Evolutionary conservation across 2,113 vertebrate genomes (phyloP).

Genomic region (Megalops atlanticus): DNA sequence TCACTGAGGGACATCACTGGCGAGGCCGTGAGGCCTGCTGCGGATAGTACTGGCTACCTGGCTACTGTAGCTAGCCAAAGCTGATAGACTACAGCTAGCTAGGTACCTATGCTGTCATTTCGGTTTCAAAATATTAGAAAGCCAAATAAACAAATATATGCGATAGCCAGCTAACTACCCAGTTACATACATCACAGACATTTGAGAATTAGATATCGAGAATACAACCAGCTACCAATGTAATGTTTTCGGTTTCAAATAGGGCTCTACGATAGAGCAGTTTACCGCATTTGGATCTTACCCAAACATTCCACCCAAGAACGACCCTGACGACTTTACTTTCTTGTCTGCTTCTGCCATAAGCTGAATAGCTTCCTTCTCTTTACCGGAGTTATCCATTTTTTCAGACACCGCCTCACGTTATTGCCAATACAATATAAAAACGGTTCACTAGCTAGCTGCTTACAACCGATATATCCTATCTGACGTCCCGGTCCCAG

Average conservation of each 20-base stretch:
- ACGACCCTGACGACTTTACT: constrained; percentile 88
- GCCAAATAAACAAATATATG: too few species aligned
- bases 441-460: background rate
- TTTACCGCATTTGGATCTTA: constrained; percentile 66
- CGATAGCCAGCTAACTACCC: too few species aligned
- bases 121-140: too few species aligned
- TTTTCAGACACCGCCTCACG: background rate
- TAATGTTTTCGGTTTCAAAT: background rate
- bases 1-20: background rate
- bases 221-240: background rate
- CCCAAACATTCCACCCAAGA: constrained; percentile 94
- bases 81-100: too few species aligned
- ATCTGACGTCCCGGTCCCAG: background rate
- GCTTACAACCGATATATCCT: background rate
- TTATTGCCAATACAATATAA: background rate
- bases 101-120: too few species aligned
- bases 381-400: constrained; percentile 89
- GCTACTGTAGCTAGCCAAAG: too few species aligned
- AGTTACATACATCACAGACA: too few species aligned
- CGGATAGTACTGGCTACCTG: too few species aligned
- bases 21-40: background rate
- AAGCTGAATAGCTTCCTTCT: constrained; percentile 90
- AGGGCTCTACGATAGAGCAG: background rate
- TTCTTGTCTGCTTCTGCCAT: constrained; percentile 96
- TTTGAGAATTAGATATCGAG: too few species aligned